Base-by-base conservation (phyloP, 2,888 invertebrate genomes). In the Apamea anceps region DNA sequence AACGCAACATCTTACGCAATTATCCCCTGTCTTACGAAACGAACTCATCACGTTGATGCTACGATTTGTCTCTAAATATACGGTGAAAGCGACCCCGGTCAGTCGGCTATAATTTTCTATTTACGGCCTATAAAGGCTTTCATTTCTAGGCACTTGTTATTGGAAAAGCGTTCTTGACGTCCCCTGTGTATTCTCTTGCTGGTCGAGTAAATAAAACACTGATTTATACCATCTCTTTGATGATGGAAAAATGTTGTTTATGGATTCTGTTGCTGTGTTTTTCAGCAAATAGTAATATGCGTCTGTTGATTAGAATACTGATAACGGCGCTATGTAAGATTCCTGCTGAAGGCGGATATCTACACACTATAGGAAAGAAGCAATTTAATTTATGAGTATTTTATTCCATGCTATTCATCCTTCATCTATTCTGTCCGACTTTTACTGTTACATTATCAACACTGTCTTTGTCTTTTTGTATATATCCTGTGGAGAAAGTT, bases 81-180 rank as follows among this genome's bases (percentile, higher is more conserved):
- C 89, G 89, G 91, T 91, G 91, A 91, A 93, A 93, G 93, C 92
- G 92, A 93, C 93, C 92, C 90, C 82, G 85, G 88, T 90, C 89
- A 90, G 87, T 82, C 85, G 89, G 91, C 94, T 91, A 94, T 95
- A 94, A 95, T 94, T 94, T 94, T 93, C 93, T 93, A 94, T 95
- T 95, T 95, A 95, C 93, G 94, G 91, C 89, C 94, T 91, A 94
- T 95, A 95, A 95, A 95, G 91, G 93, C 93, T 93, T 93, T 94
- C 94, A 94, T 95, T 93, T 92, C 93, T 91, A 91, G 93, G 91
- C 93, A 92, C 93, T 94, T 93, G 92, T 94, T 94, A 95, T 95
- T 93, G 94, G 94, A 93, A 94, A 94, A 85, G 91, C 90, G 92
- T 91, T 91, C 88, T 85, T 86, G 75, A 77, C 65, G 79, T 90